Evolutionary conservation across 2,797 vertebrate genomes (phyloP).

Genomic region (Aratinga solstitialis): DNA sequence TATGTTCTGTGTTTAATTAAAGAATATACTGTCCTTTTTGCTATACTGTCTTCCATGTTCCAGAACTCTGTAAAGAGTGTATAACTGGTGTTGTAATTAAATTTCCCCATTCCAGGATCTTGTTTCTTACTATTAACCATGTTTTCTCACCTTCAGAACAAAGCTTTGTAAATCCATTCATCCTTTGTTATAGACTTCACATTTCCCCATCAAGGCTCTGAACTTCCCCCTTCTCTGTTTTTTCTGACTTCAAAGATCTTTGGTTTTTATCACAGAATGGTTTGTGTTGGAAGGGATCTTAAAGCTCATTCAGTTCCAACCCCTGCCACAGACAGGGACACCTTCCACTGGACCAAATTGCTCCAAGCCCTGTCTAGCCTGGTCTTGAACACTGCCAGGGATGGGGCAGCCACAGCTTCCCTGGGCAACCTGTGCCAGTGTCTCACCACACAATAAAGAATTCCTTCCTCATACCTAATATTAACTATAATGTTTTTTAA

Average conservation of each 20-base stretch:
- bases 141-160: neutral
- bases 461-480: neutral
- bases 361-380: neutral
- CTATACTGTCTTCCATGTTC: neutral
- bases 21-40: neutral
- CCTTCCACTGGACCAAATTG: neutral
- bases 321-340: neutral
- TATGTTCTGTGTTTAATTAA: constrained; percentile 30
- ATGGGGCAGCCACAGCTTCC: neutral
- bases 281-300: neutral
- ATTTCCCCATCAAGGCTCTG: neutral
- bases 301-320: neutral
- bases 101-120: neutral
- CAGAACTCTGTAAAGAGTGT: neutral
- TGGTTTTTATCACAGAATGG: neutral
- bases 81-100: neutral
- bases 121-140: neutral
- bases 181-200: neutral
- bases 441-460: neutral
- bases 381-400: neutral
- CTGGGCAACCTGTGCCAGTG: neutral
- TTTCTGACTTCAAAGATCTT: neutral
- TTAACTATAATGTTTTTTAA: neutral
- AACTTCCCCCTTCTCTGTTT: neutral
- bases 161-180: neutral